These are phyloP conservation scores for Mythimna loreyi DNA, from an alignment of 2,888 invertebrate genomes.

Conservation along the genomic window DNA sequence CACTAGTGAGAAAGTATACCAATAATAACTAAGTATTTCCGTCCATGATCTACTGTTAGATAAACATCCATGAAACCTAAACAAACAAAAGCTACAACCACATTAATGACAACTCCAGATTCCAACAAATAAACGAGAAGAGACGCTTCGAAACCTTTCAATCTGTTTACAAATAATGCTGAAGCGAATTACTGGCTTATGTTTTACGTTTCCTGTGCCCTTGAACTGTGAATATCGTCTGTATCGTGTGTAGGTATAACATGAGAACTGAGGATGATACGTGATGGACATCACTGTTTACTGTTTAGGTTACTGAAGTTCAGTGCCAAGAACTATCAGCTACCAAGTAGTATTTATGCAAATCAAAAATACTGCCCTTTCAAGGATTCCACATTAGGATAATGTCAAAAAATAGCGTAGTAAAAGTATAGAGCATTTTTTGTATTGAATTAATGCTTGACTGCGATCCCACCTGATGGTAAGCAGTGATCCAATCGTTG, in stretches of 20 bases:
- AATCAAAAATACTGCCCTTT: not conserved
- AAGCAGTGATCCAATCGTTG: too few species aligned
- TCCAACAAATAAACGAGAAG: constrained; percentile 11
- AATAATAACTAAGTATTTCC: too few species aligned
- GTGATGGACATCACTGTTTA: constrained; percentile 11
- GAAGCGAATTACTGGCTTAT: not conserved
- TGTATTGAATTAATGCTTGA: too few species aligned
- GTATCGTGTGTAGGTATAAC: too few species aligned
- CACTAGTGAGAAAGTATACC: too few species aligned
- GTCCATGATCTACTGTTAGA: not conserved
- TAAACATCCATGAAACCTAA: not conserved
- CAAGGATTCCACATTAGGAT: too few species aligned
- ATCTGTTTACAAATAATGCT: constrained; percentile 19
- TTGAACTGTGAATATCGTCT: constrained; percentile 1
- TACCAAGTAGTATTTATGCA: not conserved
- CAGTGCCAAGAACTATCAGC: constrained; percentile 31
- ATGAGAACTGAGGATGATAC: not conserved
- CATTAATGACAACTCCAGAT: not conserved
- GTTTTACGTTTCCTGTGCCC: constrained; percentile 2
- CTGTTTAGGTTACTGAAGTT: constrained; percentile 10
- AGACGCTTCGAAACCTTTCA: not conserved
- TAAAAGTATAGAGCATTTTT: too few species aligned
- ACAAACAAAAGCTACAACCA: constrained; percentile 17
- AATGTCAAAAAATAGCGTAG: too few species aligned
- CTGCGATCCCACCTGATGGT: too few species aligned